These are phyloP conservation scores for Ursus arctos DNA, from an alignment of 2,113 vertebrate genomes.

Conservation along the genomic window DNA sequence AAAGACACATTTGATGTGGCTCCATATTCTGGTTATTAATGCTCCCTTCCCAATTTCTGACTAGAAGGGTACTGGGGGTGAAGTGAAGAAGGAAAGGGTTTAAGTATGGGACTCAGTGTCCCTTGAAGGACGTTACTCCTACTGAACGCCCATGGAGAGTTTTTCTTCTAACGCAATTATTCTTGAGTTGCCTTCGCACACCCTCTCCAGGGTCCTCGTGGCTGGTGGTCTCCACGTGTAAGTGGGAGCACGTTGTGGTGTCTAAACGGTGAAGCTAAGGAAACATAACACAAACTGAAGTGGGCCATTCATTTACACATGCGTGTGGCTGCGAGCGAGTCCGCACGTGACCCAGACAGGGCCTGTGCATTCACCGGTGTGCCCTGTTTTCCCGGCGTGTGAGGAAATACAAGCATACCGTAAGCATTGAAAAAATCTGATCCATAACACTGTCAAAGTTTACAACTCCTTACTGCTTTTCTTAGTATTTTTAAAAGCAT, in stretches of 20 bases:
- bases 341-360: too few relatives aligned
- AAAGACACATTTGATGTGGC: not conserved
- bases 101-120: not conserved
- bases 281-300: not conserved
- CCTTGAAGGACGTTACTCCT: not conserved
- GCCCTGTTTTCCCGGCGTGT: not conserved
- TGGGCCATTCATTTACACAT: not conserved
- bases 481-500: not conserved
- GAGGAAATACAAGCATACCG: not conserved
- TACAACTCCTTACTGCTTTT: not conserved
- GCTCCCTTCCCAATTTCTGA: not conserved
- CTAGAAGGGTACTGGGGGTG: not conserved
- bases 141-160: not conserved
- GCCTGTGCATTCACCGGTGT: not conserved
- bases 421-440: not conserved
- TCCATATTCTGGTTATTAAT: not conserved
- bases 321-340: not conserved
- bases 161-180: conserved; percentile 3
- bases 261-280: not conserved
- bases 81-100: not conserved
- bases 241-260: not conserved
- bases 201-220: not conserved
- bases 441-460: not conserved
- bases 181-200: not conserved
- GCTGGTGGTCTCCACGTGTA: not conserved